phyloP scores from a whole-genome alignment of 2,888 invertebrate genomes.

The Onchidella celtica region DNA sequence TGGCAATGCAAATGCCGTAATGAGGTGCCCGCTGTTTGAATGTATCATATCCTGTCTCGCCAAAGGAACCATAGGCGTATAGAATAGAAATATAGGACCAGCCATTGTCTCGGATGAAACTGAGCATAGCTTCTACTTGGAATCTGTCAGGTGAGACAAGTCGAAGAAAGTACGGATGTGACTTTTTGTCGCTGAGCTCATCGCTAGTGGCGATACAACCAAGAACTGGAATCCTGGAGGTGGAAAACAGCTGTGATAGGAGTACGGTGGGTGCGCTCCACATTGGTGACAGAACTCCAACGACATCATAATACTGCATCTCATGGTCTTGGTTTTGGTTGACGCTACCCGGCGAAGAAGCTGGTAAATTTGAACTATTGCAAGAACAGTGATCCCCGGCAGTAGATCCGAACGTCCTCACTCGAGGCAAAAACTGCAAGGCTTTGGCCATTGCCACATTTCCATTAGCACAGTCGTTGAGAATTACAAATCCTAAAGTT shows the following conservation, averaged over 20 bases:
- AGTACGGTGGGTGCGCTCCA: conserved; percentile 57
- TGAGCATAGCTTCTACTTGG: conserved; percentile 60
- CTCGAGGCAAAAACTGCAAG: conserved; percentile 22
- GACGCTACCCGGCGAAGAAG: neutral
- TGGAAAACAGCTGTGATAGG: conserved; percentile 57
- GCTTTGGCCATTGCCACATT: conserved; percentile 31
- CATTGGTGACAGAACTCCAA: conserved; percentile 62
- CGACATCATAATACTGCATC: conserved; percentile 53
- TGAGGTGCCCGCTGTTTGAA: conserved; percentile 51
- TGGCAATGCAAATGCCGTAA: conserved; percentile 61
- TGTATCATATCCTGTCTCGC: conserved; percentile 57
- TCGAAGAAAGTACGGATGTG: conserved; percentile 65
- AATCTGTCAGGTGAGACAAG: conserved; percentile 64
- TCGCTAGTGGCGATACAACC: conserved; percentile 61
- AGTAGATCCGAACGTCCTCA: neutral
- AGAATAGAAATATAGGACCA: conserved; percentile 91
- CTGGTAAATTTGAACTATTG: neutral
- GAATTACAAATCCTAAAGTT: conserved; percentile 16
- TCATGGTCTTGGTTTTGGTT: neutral
- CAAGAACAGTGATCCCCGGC: neutral
- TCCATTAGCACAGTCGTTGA: conserved; percentile 7
- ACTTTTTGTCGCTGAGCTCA: conserved; percentile 59
- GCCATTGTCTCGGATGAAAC: conserved; percentile 79
- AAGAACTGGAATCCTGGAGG: conserved; percentile 34
- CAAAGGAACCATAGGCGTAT: conserved; percentile 84